These are phyloP conservation scores for Drosophila sturtevanti DNA, from an alignment of 1,140 invertebrate genomes.

Conservation along the genomic window DNA sequence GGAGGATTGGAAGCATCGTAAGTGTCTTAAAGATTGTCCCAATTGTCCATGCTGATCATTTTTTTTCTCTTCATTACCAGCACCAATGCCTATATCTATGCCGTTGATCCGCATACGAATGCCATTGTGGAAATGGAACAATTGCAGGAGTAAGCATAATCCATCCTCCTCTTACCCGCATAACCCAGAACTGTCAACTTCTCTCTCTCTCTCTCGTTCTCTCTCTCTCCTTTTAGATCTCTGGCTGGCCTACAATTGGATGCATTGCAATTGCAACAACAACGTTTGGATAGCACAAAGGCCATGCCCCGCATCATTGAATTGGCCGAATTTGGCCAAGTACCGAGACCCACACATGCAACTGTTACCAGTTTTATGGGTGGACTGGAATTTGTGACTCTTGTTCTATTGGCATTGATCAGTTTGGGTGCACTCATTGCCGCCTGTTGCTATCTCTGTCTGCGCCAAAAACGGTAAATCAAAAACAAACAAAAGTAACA, in stretches of 20 bases:
- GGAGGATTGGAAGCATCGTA: conserved; percentile 86
- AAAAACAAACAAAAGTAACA: too few species aligned
- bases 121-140: conserved; percentile 91
- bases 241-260: conserved; percentile 70
- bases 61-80: conserved; percentile 82
- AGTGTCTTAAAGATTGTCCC: conserved; percentile 81
- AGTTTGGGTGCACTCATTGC: conserved; percentile 90
- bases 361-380: conserved; percentile 82
- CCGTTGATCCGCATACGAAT: conserved; percentile 91
- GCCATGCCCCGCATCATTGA: conserved; percentile 84
- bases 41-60: neutral
- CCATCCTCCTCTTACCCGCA: neutral
- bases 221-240: conserved; percentile 32
- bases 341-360: conserved; percentile 58
- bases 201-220: neutral
- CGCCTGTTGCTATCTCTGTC: conserved; percentile 90
- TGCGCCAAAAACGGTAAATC: conserved; percentile 86
- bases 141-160: conserved; percentile 87
- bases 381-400: conserved; percentile 90
- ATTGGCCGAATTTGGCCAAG: conserved; percentile 83
- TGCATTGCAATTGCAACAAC: conserved; percentile 68
- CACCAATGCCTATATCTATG: conserved; percentile 93
- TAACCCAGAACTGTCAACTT: conserved; percentile 31
- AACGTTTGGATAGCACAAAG: conserved; percentile 50
- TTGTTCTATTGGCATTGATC: conserved; percentile 90